Evolutionary conservation across 2,113 vertebrate genomes (phyloP).

Genomic region (Isichthys henryi): DNA sequence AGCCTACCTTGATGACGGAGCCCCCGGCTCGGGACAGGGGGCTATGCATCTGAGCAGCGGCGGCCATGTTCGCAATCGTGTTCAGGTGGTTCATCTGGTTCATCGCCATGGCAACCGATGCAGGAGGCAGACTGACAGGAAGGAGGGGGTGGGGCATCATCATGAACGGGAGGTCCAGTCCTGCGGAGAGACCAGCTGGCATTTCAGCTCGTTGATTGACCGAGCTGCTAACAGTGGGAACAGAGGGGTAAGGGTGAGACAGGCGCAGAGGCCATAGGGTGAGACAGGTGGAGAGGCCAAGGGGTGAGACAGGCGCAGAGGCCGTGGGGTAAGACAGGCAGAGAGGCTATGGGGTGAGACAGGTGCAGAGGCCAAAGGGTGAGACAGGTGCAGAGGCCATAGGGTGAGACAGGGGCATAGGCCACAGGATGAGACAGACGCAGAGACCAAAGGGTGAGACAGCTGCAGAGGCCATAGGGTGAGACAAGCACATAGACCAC

Average conservation of each 20-base stretch:
- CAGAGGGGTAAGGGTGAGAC: not conserved
- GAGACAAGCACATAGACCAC: not conserved
- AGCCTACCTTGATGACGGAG: constrained; percentile 77
- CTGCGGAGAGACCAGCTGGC: constrained; percentile 38
- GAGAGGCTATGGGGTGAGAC: not conserved
- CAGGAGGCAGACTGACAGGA: constrained; percentile 83
- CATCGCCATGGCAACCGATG: constrained; percentile 88
- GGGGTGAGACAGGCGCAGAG: not conserved
- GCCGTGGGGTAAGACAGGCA: not conserved
- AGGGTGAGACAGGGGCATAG: not conserved
- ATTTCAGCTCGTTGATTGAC: not conserved
- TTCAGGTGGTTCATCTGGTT: constrained; percentile 93
- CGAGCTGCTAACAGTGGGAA: not conserved
- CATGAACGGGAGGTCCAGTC: constrained; percentile 84
- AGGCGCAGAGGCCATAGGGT: not conserved
- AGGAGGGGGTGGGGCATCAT: constrained; percentile 89
- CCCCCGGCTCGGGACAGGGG: constrained; percentile 74
- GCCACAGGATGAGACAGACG: not conserved
- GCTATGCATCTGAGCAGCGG: constrained; percentile 74
- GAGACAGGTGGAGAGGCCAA: not conserved
- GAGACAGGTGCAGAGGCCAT: not conserved
- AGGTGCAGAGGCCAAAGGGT: not conserved
- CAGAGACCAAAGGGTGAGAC: not conserved
- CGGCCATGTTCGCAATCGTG: constrained; percentile 81
- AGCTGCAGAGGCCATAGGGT: not conserved